Conservation (phyloP, 1,140 invertebrate species). For the Limonius californicus region DNA sequence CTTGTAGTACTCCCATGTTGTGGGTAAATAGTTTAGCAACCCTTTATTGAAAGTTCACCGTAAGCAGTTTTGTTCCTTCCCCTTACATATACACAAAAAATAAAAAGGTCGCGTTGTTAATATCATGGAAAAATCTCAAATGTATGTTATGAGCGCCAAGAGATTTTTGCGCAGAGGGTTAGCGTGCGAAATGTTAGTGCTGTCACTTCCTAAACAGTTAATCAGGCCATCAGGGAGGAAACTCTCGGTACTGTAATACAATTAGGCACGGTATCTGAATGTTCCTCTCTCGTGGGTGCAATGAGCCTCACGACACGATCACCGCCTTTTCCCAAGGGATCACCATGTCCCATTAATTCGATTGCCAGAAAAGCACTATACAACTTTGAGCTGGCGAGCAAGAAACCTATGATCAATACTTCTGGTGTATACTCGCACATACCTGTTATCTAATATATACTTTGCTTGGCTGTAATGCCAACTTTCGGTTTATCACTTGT, state of each 20-base stretch:
- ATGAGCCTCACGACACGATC: constrained; percentile 21
- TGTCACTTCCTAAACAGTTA: constrained; percentile 12
- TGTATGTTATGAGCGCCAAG: neutral
- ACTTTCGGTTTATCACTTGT: too few relatives aligned
- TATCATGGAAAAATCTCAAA: too few relatives aligned
- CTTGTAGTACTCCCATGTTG: too few relatives aligned
- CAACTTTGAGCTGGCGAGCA: too few relatives aligned
- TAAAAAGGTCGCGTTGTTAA: too few relatives aligned
- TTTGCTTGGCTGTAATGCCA: too few relatives aligned
- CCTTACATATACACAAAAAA: too few relatives aligned
- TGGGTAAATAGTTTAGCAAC: too few relatives aligned
- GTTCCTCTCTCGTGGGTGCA: constrained; percentile 23
- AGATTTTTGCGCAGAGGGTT: neutral
- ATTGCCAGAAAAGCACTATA: constrained; percentile 12
- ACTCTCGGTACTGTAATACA: constrained; percentile 28
- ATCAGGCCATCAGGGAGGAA: constrained; percentile 23
- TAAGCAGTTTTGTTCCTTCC: too few relatives aligned
- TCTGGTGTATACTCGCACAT: neutral
- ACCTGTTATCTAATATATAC: neutral
- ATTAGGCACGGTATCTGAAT: constrained; percentile 22
- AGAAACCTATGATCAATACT: neutral
- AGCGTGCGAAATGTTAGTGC: constrained; percentile 19
- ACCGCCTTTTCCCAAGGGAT: constrained; percentile 11
- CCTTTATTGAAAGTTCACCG: too few relatives aligned
- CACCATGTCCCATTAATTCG: constrained; percentile 23